These are phyloP conservation scores for Drosophila kanekoi DNA, from an alignment of 2,888 invertebrate genomes.

Conservation along the genomic window DNA sequence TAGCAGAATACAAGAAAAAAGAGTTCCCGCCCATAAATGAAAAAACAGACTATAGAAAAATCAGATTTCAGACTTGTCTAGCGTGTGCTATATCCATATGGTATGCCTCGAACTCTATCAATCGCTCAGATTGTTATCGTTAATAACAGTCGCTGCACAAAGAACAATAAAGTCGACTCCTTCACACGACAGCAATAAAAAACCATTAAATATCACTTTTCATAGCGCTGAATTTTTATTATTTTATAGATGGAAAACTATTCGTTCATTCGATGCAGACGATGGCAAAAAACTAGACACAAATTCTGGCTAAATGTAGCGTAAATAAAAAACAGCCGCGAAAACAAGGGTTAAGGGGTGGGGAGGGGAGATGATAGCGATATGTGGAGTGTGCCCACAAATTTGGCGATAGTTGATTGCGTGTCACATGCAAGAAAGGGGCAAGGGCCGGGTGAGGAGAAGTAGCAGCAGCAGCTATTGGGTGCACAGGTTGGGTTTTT, in stretches of 20 bases:
- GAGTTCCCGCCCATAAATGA: background rate
- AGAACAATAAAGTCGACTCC: constrained; percentile 32
- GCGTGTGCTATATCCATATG: constrained; percentile 30
- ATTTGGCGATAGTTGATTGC: constrained; percentile 63
- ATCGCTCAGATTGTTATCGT: constrained; percentile 50
- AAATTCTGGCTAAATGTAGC: constrained; percentile 61
- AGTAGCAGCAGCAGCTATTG: no score
- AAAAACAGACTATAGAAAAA: background rate
- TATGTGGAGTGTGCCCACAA: constrained; percentile 45
- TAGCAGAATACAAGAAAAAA: constrained; percentile 2
- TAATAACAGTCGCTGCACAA: constrained; percentile 50
- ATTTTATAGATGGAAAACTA: constrained; percentile 21
- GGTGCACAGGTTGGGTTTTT: background rate
- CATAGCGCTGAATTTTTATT: constrained; percentile 33
- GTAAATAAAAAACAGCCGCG: constrained; percentile 48
- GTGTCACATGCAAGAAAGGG: constrained; percentile 65
- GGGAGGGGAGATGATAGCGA: constrained; percentile 21
- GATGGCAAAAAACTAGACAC: constrained; percentile 24
- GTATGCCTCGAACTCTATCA: constrained; percentile 24
- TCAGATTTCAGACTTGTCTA: constrained; percentile 6
- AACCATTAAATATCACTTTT: constrained; percentile 66
- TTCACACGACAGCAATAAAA: constrained; percentile 57
- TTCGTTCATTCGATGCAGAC: constrained; percentile 4
- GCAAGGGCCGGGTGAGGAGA: background rate
- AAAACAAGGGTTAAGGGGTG: constrained; percentile 11